Evolutionary conservation across 2,113 vertebrate genomes (phyloP).

Genomic region (Amblyopsis rosae): DNA sequence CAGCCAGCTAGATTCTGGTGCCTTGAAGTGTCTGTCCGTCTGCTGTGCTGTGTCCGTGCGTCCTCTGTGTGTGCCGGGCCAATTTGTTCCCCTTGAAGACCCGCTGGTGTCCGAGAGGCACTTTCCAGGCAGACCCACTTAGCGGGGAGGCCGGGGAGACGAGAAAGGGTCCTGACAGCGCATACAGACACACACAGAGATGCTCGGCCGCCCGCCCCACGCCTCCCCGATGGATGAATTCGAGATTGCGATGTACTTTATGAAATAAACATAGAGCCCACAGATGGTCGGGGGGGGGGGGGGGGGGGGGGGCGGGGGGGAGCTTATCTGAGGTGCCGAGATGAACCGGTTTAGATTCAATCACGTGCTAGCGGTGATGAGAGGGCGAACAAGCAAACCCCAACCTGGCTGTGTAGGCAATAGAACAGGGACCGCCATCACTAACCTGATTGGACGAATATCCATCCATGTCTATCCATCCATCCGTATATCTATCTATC

Average conservation of each 20-base stretch:
- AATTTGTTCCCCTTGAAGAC: constrained; percentile 34
- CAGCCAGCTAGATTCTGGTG: too few relatives aligned
- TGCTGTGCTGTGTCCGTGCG: constrained; percentile 11
- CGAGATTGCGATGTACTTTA: constrained; percentile 56
- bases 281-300: neutral
- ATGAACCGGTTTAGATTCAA: constrained; percentile 39
- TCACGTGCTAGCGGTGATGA: constrained; percentile 32
- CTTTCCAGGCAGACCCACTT: constrained; percentile 50
- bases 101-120: constrained; percentile 35
- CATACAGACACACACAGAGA: constrained; percentile 47
- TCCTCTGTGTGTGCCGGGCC: constrained; percentile 33
- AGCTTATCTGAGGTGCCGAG: constrained; percentile 7
- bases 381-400: constrained; percentile 27
- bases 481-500: neutral
- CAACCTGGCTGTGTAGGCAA: constrained; percentile 21
- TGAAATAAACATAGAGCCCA: constrained; percentile 54
- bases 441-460: constrained; percentile 51
- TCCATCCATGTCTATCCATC: constrained; percentile 45
- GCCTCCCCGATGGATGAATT: constrained; percentile 46
- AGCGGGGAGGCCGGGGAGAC: constrained; percentile 36
- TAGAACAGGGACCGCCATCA: constrained; percentile 45
- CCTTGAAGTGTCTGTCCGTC: constrained; percentile 25
- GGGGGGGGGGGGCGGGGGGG: neutral
- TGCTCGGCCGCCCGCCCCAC: constrained; percentile 42
- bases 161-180: constrained; percentile 38